Conservation (phyloP, 2,888 invertebrate species). For the Euplexia lucipara region DNA sequence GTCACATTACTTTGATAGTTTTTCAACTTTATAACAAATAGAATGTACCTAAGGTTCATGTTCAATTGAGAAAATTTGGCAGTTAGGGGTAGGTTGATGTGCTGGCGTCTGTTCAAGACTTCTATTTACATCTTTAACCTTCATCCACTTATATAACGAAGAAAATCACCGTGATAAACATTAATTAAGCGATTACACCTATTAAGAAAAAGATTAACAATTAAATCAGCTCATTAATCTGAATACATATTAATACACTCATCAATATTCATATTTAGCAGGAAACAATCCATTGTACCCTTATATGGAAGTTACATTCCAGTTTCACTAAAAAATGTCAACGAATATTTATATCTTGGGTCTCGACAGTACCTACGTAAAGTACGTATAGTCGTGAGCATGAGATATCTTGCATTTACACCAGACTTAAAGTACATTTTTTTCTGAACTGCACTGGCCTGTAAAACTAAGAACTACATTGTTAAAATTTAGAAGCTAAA, state of each 20-base stretch:
- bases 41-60: too few species aligned
- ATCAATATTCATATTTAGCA: background rate
- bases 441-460: too few species aligned
- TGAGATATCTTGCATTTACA: too few species aligned
- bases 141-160: background rate
- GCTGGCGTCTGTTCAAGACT: too few species aligned
- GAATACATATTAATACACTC: constrained; percentile 4
- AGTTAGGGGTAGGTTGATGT: too few species aligned
- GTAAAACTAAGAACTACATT: too few species aligned
- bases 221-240: background rate
- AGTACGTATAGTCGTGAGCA: background rate
- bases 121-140: background rate
- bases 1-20: too few species aligned
- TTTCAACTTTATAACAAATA: too few species aligned
- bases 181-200: background rate
- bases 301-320: constrained; percentile 6
- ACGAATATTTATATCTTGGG: constrained; percentile 12
- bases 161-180: background rate
- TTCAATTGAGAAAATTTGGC: too few species aligned
- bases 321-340: constrained; percentile 38
- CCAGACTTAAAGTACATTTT: too few species aligned
- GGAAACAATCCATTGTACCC: constrained; percentile 29
- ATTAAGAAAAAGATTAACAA: constrained; percentile 2
- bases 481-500: too few species aligned
- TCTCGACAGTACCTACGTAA: background rate